Conservation (phyloP, 2,797 vertebrate species). For the Pogonophryne albipinna region DNA sequence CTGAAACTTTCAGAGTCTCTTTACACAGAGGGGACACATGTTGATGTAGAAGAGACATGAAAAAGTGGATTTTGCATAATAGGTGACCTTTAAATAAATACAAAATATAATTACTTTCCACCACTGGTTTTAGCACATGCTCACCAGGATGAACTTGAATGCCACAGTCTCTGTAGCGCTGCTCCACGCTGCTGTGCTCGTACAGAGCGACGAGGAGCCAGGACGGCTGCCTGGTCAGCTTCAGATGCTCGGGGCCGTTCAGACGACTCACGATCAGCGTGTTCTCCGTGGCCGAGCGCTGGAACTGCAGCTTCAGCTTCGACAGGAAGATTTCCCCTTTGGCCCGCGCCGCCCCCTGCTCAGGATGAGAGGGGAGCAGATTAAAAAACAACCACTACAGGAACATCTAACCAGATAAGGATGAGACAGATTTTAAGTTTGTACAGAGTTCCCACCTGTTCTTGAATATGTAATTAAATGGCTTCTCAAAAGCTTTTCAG, state of each 20-base stretch:
- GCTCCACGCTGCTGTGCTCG: conserved; percentile 90
- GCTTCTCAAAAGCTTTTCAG: too few relatives aligned
- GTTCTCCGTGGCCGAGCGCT: conserved; percentile 91
- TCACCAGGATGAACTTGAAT: conserved; percentile 90
- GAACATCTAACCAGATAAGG: neutral
- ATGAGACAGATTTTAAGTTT: neutral
- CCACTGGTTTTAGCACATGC: conserved; percentile 18
- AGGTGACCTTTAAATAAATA: too few relatives aligned
- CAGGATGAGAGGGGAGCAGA: neutral
- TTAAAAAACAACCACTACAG: neutral
- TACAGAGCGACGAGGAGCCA: conserved; percentile 90
- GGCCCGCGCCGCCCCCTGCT: conserved; percentile 72
- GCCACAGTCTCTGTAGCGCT: conserved; percentile 84
- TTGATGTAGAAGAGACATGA: too few relatives aligned
- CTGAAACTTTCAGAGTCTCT: too few relatives aligned
- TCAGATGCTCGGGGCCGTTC: conserved; percentile 84
- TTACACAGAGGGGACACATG: too few relatives aligned
- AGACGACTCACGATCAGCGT: conserved; percentile 85
- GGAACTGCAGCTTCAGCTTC: conserved; percentile 90
- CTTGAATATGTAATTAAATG: too few relatives aligned
- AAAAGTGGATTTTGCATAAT: too few relatives aligned
- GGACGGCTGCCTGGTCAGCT: conserved; percentile 87
- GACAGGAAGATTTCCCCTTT: conserved; percentile 88
- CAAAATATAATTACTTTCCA: too few relatives aligned
- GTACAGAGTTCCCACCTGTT: too few relatives aligned